Conservation (phyloP, 1,140 invertebrate genomes). For the Augochlora pura region DNA sequence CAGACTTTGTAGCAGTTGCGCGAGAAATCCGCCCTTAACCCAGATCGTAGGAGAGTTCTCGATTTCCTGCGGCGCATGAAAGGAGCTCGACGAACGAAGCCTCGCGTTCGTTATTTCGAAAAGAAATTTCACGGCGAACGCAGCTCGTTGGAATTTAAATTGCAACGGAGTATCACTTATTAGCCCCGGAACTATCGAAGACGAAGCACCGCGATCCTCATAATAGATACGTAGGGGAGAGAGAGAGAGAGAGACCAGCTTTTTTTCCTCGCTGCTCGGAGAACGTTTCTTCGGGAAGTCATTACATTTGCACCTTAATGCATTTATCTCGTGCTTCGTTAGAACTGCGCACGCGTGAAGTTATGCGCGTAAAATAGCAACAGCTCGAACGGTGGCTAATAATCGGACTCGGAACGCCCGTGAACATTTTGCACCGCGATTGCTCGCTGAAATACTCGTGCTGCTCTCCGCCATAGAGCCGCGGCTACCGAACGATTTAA, state of each 20-base stretch:
- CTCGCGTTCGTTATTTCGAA: background rate
- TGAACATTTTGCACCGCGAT: background rate
- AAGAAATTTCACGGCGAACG: background rate
- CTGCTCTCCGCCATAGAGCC: no score
- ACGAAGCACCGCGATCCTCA: background rate
- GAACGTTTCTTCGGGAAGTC: constrained; percentile 10
- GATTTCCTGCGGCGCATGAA: background rate
- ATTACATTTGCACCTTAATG: constrained; percentile 10
- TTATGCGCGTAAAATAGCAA: background rate
- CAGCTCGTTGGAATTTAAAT: background rate
- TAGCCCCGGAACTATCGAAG: background rate
- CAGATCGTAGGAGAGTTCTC: background rate
- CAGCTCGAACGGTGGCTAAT: background rate
- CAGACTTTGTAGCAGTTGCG: no score
- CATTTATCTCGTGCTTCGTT: constrained; percentile 3
- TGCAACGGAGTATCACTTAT: constrained; percentile 10
- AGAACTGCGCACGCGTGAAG: background rate
- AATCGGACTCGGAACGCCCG: background rate
- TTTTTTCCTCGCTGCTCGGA: background rate
- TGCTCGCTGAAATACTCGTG: background rate
- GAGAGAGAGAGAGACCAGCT: no score
- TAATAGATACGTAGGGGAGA: constrained; percentile 9
- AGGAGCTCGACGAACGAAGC: background rate
- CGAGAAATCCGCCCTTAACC: background rate
- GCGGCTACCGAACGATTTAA: no score